Conservation (phyloP, 2,113 vertebrate genomes). For the Alethe castanea region DNA sequence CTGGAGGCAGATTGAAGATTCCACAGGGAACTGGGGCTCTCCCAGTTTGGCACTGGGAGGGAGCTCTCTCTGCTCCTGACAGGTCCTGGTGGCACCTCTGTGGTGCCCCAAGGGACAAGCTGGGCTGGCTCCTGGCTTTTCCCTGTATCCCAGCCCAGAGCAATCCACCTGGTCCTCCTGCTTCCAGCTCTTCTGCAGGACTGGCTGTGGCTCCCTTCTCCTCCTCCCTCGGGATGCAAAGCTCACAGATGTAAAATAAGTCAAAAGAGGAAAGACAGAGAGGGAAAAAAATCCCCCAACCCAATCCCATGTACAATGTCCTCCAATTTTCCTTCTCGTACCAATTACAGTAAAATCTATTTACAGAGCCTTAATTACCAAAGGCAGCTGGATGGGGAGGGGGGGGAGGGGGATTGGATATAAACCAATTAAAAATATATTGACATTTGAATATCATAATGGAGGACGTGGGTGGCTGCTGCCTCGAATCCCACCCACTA, state of each 20-base stretch:
- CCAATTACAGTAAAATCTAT: slow-evolving; percentile 70
- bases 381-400: slow-evolving; percentile 20
- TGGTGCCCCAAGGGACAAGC: accelerated
- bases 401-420: background rate
- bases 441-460: slow-evolving; percentile 69
- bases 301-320: slow-evolving; percentile 6
- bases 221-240: background rate
- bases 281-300: background rate
- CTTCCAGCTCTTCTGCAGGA: background rate
- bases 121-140: background rate
- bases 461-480: slow-evolving; percentile 61
- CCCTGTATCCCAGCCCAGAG: accelerated
- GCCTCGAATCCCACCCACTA: slow-evolving; percentile 48
- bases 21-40: background rate
- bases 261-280: slow-evolving; percentile 2
- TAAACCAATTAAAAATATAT: slow-evolving; percentile 70
- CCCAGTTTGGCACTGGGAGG: background rate
- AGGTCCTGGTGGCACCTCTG: accelerated
- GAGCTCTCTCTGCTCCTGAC: accelerated
- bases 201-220: background rate
- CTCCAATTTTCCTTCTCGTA: slow-evolving; percentile 51
- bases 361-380: slow-evolving; percentile 65
- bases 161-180: background rate
- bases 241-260: slow-evolving; percentile 14
- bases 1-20: background rate